Conservation (phyloP, 2,797 vertebrate genomes). For the Decapterus maruadsi region DNA sequence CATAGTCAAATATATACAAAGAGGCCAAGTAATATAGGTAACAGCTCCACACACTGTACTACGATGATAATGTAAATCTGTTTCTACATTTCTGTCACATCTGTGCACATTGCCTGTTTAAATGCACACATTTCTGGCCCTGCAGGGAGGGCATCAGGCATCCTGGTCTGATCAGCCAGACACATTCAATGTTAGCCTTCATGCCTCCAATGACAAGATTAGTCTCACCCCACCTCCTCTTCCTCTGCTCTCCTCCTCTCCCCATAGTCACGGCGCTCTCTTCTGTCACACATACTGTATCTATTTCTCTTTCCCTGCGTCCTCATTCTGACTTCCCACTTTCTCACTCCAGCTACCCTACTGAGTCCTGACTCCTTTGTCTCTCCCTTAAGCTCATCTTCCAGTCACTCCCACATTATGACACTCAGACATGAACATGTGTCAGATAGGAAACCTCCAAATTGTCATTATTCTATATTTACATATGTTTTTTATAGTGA, state of each 20-base stretch:
- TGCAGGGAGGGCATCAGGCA: constrained; percentile 37
- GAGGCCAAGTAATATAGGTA: neutral
- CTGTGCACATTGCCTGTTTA: constrained; percentile 20
- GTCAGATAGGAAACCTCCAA: constrained; percentile 1
- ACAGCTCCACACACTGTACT: constrained; percentile 9
- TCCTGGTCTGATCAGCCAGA: constrained; percentile 56
- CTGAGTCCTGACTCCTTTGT: constrained; percentile 19
- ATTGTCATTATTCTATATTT: neutral
- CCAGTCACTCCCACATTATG: constrained; percentile 5
- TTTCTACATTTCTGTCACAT: constrained; percentile 42
- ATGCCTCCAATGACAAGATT: constrained; percentile 61
- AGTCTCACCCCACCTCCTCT: constrained; percentile 54
- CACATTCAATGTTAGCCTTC: constrained; percentile 45
- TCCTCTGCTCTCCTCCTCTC: constrained; percentile 26
- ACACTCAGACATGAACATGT: neutral
- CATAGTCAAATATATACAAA: neutral
- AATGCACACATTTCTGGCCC: constrained; percentile 25
- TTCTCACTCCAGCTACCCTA: constrained; percentile 29
- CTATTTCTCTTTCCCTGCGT: constrained; percentile 35
- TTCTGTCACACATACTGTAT: constrained; percentile 50
- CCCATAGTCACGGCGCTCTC: constrained; percentile 26
- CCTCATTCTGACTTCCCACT: constrained; percentile 50
- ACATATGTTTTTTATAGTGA: too few species aligned
- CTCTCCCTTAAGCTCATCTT: constrained; percentile 20
- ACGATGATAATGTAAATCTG: constrained; percentile 21